Evolutionary conservation across 2,888 invertebrate genomes (phyloP).

Genomic region (Endotricha flammealis): DNA sequence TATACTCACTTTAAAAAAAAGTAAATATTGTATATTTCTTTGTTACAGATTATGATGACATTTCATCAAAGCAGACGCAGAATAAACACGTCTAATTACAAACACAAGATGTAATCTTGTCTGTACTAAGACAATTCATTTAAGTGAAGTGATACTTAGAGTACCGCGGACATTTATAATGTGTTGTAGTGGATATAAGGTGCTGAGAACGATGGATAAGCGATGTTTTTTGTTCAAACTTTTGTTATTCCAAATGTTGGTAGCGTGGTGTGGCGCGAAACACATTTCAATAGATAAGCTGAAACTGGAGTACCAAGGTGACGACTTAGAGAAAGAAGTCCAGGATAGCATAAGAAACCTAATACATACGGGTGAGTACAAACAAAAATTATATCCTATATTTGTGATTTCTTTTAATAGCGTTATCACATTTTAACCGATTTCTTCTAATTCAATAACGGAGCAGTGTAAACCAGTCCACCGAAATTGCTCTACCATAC

Average conservation of each 20-base stretch:
- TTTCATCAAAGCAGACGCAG: constrained; percentile 46
- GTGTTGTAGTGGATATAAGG: constrained; percentile 49
- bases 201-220: constrained; percentile 63
- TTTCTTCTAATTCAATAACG: no score
- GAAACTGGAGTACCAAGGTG: constrained; percentile 28
- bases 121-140: constrained; percentile 4
- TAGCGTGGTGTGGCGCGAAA: constrained; percentile 63
- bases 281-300: constrained; percentile 45
- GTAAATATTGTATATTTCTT: constrained; percentile 31
- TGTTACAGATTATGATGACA: constrained; percentile 66
- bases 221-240: constrained; percentile 65
- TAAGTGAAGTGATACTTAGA: constrained; percentile 20
- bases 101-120: constrained; percentile 48
- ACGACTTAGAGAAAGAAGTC: constrained; percentile 38
- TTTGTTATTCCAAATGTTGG: constrained; percentile 62
- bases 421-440: no score
- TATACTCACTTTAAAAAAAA: no score
- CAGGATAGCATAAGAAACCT: constrained; percentile 63
- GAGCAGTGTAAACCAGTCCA: no score
- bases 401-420: constrained; percentile 9
- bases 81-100: constrained; percentile 60
- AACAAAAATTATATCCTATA: constrained; percentile 6
- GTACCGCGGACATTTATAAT: constrained; percentile 41
- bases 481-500: no score
- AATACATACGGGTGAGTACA: constrained; percentile 61